Evolutionary conservation across 2,113 vertebrate species (phyloP).

Genomic region (Mellivora capensis): DNA sequence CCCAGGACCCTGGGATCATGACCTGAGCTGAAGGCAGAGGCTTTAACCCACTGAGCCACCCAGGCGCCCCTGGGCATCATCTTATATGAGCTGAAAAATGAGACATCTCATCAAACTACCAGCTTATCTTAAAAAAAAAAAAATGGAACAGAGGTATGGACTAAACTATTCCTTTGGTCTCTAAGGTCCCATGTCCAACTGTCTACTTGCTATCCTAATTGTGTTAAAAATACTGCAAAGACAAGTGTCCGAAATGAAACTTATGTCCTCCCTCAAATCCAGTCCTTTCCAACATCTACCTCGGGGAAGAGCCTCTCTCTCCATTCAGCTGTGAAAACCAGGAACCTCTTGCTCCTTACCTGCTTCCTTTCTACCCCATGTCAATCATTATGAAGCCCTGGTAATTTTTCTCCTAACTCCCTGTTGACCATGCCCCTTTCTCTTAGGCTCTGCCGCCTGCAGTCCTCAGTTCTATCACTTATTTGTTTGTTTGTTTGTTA

Average conservation of each 20-base stretch:
- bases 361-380: not conserved
- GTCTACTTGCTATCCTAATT: not conserved
- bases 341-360: not conserved
- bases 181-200: not conserved
- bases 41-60: no score
- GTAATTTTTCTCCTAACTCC: not conserved
- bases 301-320: not conserved
- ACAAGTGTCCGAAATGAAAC: not conserved
- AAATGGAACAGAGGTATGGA: not conserved
- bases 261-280: not conserved
- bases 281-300: not conserved
- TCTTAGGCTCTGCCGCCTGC: not conserved
- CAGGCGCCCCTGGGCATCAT: not conserved
- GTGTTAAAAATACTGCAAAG: not conserved
- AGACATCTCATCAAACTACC: not conserved
- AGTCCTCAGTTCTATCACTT: not conserved
- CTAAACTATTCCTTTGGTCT: not conserved
- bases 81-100: not conserved
- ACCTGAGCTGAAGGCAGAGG: no score
- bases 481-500: not conserved
- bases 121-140: not conserved
- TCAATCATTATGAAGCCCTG: accelerated
- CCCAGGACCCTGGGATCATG: no score
- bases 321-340: not conserved
- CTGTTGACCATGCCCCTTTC: not conserved